Evolutionary conservation across 2,888 invertebrate genomes (phyloP), one percentile per base, ranked within the genome.

Genomic region (Callinectes sapidus): DNA sequence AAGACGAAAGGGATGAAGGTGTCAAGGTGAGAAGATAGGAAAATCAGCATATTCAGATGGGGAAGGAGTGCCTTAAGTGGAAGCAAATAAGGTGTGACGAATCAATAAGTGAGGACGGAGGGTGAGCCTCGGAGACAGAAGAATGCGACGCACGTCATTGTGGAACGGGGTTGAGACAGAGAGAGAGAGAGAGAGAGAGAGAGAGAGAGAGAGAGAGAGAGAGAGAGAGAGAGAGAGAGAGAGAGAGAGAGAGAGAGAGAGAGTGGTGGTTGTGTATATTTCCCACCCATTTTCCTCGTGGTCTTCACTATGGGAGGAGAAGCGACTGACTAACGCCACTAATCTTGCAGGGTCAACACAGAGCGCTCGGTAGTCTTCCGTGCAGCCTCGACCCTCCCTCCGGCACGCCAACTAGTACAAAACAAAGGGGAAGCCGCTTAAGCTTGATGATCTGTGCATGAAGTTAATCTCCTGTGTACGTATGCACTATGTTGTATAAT

Each of bases 31-130:
- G 81, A 81, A 81, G 81, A 35, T 35, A 81, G 35, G 81, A 81
- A 81, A 81, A 81, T 81, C 35, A 81, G 81, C 32, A 81, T 81
- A 81, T 81, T 81, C 81, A 35, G 81, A 35, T 81, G 81, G 35
- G 81, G 35, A 81, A 81, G 81, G 81, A 71, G 71, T 71, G 71
- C 28, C 71, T 71, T n/a, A 71, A 71, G 71, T 61, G 71, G 71
- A n/a, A 71, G 71, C 71, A 71, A 71, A 71, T 71, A 81, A 81
- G 81, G 81, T 32, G 35, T 14, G 81, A 81, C 32, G 35, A 81
- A 35, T 35, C 81, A 81, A 35, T 81, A 81, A 35, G 32, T 35
- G 81, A 14, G 35, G 81, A 81, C 32, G 35, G 81, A 35, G 81
- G 35, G 81, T 35, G 35, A 81, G 14, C 13, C 81, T 35, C 1